Percentiles rank a stretch among this genome's conserved stretches.
phyloP scores from a whole-genome alignment of 2,113 vertebrate genomes.

The Archilochus colubris region DNA sequence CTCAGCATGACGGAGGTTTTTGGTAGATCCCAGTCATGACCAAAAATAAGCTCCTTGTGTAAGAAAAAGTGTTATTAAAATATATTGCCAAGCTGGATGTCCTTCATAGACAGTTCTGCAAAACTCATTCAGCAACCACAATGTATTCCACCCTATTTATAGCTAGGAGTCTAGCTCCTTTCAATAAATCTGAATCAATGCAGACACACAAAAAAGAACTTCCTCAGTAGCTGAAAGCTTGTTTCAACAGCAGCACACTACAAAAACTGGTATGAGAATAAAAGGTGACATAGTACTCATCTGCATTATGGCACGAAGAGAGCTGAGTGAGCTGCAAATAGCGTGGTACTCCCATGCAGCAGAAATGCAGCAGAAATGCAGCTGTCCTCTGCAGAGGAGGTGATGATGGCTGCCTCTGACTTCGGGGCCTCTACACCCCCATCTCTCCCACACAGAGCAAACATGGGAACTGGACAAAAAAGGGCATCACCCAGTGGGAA shows the following conservation, averaged over 20 bases:
- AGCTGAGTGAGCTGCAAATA: neutral
- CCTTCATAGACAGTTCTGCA: neutral
- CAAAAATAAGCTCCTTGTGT: neutral
- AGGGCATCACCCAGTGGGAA: rapidly evolving
- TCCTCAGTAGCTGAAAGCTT: neutral
- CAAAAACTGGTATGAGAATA: rapidly evolving
- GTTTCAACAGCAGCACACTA: neutral
- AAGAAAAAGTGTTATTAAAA: neutral
- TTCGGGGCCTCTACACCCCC: neutral
- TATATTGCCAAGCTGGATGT: neutral
- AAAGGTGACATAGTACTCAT: neutral
- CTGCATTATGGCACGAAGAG: neutral
- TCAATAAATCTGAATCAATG: neutral
- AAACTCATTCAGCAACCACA: conserved; percentile 5
- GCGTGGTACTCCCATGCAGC: neutral
- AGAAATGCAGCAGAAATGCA: neutral
- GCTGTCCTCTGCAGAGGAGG: neutral
- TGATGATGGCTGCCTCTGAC: neutral
- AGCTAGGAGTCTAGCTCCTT: neutral
- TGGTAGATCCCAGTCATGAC: neutral
- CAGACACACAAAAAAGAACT: neutral
- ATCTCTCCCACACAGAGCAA: rapidly evolving
- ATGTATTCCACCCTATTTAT: conserved; percentile 1
- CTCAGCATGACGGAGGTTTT: neutral
- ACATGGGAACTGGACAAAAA: rapidly evolving